Percentiles rank a stretch among this genome's conserved stretches.
These are phyloP conservation scores for Anas platyrhynchos DNA, from an alignment of 2,113 vertebrate species.

Conservation along the genomic window DNA sequence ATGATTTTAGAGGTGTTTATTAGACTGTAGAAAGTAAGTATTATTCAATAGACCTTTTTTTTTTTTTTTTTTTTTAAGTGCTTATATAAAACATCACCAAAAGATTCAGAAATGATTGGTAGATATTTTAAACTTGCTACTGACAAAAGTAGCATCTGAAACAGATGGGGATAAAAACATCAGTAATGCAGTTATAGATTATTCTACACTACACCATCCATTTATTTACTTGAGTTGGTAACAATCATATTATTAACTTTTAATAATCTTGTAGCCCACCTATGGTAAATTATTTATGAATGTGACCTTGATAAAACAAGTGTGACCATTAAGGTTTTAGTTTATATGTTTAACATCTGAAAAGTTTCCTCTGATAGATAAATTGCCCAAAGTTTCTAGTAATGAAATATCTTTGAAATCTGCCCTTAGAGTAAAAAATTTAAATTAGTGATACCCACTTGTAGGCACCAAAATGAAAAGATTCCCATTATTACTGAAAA, in stretches of 20 bases:
- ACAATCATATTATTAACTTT: neutral
- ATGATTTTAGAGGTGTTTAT: slow-evolving; percentile 13
- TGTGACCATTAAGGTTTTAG: neutral
- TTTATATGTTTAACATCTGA: neutral
- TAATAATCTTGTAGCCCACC: neutral
- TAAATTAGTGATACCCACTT: neutral
- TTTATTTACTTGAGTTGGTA: neutral
- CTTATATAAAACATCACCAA: neutral
- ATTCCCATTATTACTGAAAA: neutral
- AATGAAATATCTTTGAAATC: neutral
- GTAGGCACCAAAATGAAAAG: neutral
- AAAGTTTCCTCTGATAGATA: neutral
- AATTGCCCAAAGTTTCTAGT: neutral
- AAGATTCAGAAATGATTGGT: neutral
- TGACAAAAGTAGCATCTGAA: neutral
- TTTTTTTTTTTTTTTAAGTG: neutral
- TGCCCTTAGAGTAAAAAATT: neutral
- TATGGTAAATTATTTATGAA: neutral
- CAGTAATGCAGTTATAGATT: neutral
- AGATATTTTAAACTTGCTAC: neutral
- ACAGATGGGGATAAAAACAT: neutral
- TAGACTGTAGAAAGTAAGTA: neutral
- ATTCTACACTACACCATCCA: neutral
- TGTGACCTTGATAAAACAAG: neutral
- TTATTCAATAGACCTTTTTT: neutral